phyloP scores from a whole-genome alignment of 2,888 invertebrate genomes.

The Pardosa pseudoannulata region DNA sequence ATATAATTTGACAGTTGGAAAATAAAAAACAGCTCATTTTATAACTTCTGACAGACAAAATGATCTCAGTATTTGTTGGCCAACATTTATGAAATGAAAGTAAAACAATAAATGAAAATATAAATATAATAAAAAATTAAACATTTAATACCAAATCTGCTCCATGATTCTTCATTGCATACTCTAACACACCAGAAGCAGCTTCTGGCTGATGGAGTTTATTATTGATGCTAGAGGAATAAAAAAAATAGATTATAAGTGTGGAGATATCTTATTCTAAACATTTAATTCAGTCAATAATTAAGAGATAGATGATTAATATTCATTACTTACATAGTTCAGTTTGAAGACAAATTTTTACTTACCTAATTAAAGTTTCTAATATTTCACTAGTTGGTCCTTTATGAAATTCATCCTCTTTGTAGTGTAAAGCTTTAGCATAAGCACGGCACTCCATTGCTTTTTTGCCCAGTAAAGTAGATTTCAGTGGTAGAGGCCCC shows the following conservation, averaged over 20 bases:
- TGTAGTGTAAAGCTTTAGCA: constrained; percentile 90
- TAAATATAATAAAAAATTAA: no score
- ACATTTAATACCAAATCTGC: constrained; percentile 63
- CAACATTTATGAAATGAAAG: no score
- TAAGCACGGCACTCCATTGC: constrained; percentile 95
- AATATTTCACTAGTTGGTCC: constrained; percentile 90
- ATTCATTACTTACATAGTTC: no score
- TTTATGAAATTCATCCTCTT: constrained; percentile 94
- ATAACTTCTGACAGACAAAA: no score
- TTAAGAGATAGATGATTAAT: no score
- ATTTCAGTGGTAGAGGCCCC: constrained; percentile 93
- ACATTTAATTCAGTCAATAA: no score
- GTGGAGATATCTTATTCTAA: no score
- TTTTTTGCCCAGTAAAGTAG: constrained; percentile 90
- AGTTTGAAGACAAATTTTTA: neutral
- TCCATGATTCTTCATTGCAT: constrained; percentile 88
- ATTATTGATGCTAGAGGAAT: constrained; percentile 92
- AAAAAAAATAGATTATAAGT: neutral
- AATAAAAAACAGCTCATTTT: no score
- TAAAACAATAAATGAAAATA: no score
- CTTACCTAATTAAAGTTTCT: constrained; percentile 87
- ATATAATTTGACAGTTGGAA: no score
- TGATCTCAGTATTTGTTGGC: no score
- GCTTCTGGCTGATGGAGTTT: constrained; percentile 99
- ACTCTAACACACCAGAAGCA: constrained; percentile 91